Conservation (phyloP, 2,888 invertebrate genomes). For the Ophion costatus region DNA sequence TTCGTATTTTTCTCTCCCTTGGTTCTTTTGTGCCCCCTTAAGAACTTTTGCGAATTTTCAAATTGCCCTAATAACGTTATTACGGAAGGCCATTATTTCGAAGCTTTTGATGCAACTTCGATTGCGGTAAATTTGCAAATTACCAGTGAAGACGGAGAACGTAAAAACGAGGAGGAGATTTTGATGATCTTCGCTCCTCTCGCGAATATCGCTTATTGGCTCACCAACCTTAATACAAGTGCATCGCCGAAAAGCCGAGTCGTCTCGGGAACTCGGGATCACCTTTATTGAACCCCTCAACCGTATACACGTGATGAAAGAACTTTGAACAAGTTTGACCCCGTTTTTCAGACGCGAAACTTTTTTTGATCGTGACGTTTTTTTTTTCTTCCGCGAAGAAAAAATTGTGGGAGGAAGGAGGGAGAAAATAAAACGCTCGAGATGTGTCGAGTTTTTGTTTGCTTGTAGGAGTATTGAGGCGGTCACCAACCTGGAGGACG, state of each 20-base stretch:
- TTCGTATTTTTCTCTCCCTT: no score
- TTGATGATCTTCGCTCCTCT: constrained; percentile 3
- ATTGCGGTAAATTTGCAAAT: neutral
- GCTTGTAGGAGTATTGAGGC: neutral
- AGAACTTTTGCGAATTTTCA: no score
- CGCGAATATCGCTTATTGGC: constrained; percentile 37
- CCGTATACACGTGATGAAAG: constrained; percentile 45
- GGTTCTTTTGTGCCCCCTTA: no score
- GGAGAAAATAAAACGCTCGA: constrained; percentile 38
- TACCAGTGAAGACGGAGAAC: neutral
- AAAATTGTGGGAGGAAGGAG: neutral
- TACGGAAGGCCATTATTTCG: no score
- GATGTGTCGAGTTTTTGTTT: constrained; percentile 13
- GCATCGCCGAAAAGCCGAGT: constrained; percentile 50
- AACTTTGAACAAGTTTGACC: constrained; percentile 67
- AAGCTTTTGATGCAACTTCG: no score
- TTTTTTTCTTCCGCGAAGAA: constrained; percentile 35
- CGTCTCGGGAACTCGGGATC: constrained; percentile 25
- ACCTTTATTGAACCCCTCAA: constrained; percentile 61
- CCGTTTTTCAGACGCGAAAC: constrained; percentile 56
- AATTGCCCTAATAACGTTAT: no score
- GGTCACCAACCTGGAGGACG: no score
- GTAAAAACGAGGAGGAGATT: no score
- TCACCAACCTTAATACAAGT: constrained; percentile 44
- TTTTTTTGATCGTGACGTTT: constrained; percentile 26